These are phyloP conservation scores for Platanista minor DNA, from an alignment of 2,113 vertebrate species.

Conservation along the genomic window DNA sequence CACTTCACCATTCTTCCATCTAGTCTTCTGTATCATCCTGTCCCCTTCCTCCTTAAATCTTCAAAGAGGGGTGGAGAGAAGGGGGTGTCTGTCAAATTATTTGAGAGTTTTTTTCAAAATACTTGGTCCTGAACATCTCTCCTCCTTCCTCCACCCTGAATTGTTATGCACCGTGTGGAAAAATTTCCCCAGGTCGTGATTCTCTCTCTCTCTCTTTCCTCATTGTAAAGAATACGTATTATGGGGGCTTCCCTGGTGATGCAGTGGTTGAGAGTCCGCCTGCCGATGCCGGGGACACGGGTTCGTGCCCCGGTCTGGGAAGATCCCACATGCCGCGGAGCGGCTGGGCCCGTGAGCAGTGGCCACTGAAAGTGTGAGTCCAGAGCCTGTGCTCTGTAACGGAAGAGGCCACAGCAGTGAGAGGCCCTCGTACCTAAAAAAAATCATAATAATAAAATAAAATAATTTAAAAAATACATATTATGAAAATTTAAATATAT, in stretches of 20 bases:
- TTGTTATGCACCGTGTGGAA: not conserved
- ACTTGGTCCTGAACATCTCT: not conserved
- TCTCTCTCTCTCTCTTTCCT: not conserved
- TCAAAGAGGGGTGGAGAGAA: not conserved
- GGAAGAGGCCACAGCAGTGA: too few relatives aligned
- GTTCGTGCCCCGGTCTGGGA: too few relatives aligned
- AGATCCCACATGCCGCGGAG: too few relatives aligned
- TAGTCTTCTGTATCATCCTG: not conserved
- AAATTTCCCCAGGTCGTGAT: not conserved
- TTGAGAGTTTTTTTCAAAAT: not conserved
- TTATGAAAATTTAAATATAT: not conserved
- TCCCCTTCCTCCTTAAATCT: not conserved
- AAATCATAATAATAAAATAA: too few relatives aligned
- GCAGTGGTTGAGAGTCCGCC: too few relatives aligned
- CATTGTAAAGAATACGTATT: not conserved
- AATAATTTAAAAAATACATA: not conserved
- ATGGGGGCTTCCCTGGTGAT: too few relatives aligned
- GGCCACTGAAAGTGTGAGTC: too few relatives aligned
- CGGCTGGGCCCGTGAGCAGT: too few relatives aligned
- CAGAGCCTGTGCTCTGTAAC: too few relatives aligned
- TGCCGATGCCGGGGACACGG: too few relatives aligned
- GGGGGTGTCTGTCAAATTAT: not conserved
- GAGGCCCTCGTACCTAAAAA: too few relatives aligned
- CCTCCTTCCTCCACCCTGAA: not conserved
- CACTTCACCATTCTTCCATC: not conserved